phyloP scores from a whole-genome alignment of 2,888 invertebrate species.

The Leptopilina myrica region DNA sequence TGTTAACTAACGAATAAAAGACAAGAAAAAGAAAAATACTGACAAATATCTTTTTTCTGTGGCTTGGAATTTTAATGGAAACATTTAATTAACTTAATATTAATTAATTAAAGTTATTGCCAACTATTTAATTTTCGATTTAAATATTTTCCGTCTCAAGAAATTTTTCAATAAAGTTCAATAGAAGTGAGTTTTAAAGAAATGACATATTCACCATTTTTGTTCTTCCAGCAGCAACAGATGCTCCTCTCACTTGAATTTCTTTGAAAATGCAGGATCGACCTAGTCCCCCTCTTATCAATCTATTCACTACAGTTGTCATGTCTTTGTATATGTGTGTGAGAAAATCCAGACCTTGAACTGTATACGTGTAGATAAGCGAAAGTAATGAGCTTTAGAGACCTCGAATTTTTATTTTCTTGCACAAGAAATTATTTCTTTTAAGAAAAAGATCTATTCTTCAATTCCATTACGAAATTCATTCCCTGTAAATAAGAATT shows the following conservation, averaged over 20 bases:
- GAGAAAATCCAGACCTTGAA: conserved; percentile 28
- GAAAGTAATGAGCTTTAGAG: conserved; percentile 3
- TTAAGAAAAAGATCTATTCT: neutral
- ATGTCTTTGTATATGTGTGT: neutral
- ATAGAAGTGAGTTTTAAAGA: neutral
- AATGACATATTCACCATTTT: conserved; percentile 62
- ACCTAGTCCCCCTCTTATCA: conserved; percentile 40
- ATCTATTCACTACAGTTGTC: conserved; percentile 18
- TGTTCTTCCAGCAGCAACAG: conserved; percentile 58
- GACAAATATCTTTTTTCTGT: no score
- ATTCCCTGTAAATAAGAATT: neutral
- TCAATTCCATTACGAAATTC: neutral
- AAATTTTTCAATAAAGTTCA: neutral
- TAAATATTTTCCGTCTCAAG: no score
- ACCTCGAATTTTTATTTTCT: neutral
- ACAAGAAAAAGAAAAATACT: no score
- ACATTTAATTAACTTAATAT: neutral
- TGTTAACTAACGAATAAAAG: no score
- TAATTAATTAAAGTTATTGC: neutral
- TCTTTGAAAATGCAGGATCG: conserved; percentile 56
- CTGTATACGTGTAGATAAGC: conserved; percentile 23
- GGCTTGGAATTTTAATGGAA: no score
- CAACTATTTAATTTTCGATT: no score
- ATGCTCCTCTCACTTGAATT: conserved; percentile 57
- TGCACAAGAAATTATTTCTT: neutral